Evolutionary conservation across 1,140 invertebrate species (phyloP), one percentile per base, ranked within the genome.

Genomic region (Heliconius eleuchia): DNA sequence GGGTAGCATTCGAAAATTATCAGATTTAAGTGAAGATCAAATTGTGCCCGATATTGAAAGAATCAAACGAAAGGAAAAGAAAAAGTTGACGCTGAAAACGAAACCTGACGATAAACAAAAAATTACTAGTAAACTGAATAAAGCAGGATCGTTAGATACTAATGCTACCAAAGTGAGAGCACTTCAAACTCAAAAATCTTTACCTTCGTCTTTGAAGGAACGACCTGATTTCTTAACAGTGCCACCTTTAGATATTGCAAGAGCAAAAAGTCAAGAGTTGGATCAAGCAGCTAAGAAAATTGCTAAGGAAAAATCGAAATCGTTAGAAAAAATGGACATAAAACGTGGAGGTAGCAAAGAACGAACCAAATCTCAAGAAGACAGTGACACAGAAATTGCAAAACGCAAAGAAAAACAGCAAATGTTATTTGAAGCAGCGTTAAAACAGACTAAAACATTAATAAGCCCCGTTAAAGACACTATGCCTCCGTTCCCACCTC

Each of bases 351-450:
- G 95, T 39, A 96, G 96, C 85, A 96, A 96, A 82, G 96, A 96
- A 89, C 92, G 96, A 81, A 95, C 96, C 23, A 96, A 96, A 84
- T 96, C 96, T 9, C 96, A 96, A 85, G 96, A 97, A 89, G 96
- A 96, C 81, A 96, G 95, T 82, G 96, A 96, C 84, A 95, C 96
- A 6, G 96, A 96, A 86, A 96, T 96, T 81, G 96, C 95, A 18
- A 96, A 96, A 87, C 95, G 96, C 76, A 96, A 96, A 87, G 96
- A 96, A 86, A 95, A 96, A 77, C 96, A 97, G 85, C 96, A 97
- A 87, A 96, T 96, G 94, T 93, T 97, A 1, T 97, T 96, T 84
- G 96, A 97, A 91, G 96, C 96, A 27, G 96, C 96, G 9, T 95
- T 97, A 82, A 96, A 96, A 86, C 96, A 96, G 90, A 96, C 96